These are phyloP conservation scores for Prietella phreatophila DNA, from an alignment of 2,113 vertebrate species.

Conservation along the genomic window DNA sequence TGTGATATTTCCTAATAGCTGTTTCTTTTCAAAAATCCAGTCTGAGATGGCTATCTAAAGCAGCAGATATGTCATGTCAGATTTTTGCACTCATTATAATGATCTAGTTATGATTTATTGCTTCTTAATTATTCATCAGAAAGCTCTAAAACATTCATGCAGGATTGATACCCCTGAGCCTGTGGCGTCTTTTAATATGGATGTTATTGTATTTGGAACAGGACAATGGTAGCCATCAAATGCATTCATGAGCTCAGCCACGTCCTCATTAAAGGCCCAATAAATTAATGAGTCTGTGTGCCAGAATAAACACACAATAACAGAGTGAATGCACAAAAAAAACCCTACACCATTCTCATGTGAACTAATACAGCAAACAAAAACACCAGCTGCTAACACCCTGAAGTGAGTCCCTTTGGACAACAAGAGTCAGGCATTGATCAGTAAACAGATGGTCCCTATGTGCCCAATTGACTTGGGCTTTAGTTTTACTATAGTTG, in stretches of 20 bases:
- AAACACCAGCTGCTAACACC: slow-evolving; percentile 34
- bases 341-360: neutral
- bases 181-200: slow-evolving; percentile 51
- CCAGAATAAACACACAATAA: slow-evolving; percentile 24
- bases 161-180: slow-evolving; percentile 52
- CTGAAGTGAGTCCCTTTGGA: slow-evolving; percentile 11
- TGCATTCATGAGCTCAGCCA: slow-evolving; percentile 27
- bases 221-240: slow-evolving; percentile 45
- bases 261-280: slow-evolving; percentile 29
- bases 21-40: neutral
- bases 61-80: slow-evolving; percentile 40
- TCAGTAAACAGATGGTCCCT: slow-evolving; percentile 21
- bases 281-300: slow-evolving; percentile 38
- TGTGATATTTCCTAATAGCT: neutral
- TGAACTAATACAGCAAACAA: slow-evolving; percentile 25
- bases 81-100: slow-evolving; percentile 52
- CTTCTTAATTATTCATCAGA: slow-evolving; percentile 59
- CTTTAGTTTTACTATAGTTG: neutral
- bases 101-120: slow-evolving; percentile 55
- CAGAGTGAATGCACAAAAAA: neutral
- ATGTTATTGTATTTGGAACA: slow-evolving; percentile 47
- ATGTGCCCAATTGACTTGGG: slow-evolving; percentile 9
- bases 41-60: slow-evolving; percentile 11
- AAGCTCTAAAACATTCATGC: slow-evolving; percentile 55
- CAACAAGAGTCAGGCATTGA: slow-evolving; percentile 19